phyloP scores from a whole-genome alignment of 2,113 vertebrate species.

The Genyomyrus donnyi region DNA sequence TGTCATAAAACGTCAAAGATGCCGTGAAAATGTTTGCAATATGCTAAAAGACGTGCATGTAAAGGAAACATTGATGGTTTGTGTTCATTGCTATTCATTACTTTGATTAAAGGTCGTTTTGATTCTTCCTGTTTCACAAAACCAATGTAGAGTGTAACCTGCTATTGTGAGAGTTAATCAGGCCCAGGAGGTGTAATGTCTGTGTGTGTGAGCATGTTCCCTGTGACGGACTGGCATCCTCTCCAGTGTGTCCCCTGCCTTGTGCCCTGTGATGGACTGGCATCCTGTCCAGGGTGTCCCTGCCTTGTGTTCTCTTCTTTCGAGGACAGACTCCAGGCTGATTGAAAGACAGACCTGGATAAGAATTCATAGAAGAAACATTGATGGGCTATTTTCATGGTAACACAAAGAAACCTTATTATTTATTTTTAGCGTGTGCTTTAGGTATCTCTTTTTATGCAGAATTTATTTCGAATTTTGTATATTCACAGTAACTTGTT shows the following conservation, averaged over 20 bases:
- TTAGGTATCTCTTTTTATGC: not conserved
- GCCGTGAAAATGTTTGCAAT: not conserved
- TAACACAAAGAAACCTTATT: not conserved
- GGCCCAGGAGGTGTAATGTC: not conserved
- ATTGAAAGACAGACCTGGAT: not conserved
- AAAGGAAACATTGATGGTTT: not conserved
- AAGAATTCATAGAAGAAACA: not conserved
- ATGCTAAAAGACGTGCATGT: not conserved
- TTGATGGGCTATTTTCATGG: not conserved
- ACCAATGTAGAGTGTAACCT: not conserved
- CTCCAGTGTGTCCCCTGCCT: not conserved
- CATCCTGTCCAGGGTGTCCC: not conserved
- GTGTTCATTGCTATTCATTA: not conserved
- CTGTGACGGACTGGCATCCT: not conserved
- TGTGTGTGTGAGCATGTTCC: not conserved
- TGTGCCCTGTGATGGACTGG: not conserved
- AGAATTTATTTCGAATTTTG: not conserved
- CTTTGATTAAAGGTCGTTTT: conserved; percentile 10
- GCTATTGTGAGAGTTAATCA: not conserved
- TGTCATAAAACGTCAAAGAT: not conserved
- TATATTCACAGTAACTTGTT: not conserved
- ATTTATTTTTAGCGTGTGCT: not conserved
- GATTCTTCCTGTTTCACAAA: not conserved
- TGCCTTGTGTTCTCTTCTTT: not conserved
- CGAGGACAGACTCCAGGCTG: not conserved